phyloP scores from a whole-genome alignment of 2,888 invertebrate species.

The Stegophylla sp. region DNA sequence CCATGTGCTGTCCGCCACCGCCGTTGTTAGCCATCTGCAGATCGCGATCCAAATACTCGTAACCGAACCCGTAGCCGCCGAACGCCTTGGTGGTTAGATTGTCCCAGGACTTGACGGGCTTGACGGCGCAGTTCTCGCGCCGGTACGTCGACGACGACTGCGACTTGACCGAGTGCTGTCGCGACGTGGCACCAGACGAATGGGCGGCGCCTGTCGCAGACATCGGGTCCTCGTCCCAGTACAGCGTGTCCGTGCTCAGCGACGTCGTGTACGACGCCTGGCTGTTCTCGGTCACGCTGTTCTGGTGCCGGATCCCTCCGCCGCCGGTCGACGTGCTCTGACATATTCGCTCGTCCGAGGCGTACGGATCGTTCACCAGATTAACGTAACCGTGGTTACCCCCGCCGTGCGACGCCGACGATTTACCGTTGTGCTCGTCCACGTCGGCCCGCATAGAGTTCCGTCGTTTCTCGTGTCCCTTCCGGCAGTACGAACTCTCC shows the following conservation, averaged over 20 bases:
- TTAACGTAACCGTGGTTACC: slow-evolving; percentile 31
- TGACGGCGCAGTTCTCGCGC: slow-evolving; percentile 67
- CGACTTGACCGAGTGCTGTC: slow-evolving; percentile 62
- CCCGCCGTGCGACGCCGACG: neutral
- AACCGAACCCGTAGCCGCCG: slow-evolving; percentile 86
- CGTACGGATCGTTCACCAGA: slow-evolving; percentile 39
- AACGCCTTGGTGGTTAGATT: slow-evolving; percentile 83
- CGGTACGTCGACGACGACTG: slow-evolving; percentile 61
- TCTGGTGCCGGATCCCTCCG: slow-evolving; percentile 66
- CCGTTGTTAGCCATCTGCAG: neutral
- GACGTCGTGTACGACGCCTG: slow-evolving; percentile 84
- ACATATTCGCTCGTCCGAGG: slow-evolving; percentile 51
- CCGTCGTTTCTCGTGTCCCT: slow-evolving; percentile 48
- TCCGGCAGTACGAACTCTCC: slow-evolving; percentile 42
- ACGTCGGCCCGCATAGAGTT: slow-evolving; percentile 23
- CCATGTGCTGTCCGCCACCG: slow-evolving; percentile 28
- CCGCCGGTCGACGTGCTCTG: slow-evolving; percentile 61
- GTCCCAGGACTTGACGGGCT: slow-evolving; percentile 86
- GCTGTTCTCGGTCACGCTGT: slow-evolving; percentile 70
- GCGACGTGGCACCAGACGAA: slow-evolving; percentile 60
- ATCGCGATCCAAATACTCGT: slow-evolving; percentile 69
- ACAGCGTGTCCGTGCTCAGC: slow-evolving; percentile 83
- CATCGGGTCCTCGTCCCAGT: slow-evolving; percentile 72
- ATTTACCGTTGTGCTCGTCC: neutral
- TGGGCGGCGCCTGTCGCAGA: slow-evolving; percentile 35